Conservation (phyloP, 2,888 invertebrate species). For the Dorcus parallelipipedus region DNA sequence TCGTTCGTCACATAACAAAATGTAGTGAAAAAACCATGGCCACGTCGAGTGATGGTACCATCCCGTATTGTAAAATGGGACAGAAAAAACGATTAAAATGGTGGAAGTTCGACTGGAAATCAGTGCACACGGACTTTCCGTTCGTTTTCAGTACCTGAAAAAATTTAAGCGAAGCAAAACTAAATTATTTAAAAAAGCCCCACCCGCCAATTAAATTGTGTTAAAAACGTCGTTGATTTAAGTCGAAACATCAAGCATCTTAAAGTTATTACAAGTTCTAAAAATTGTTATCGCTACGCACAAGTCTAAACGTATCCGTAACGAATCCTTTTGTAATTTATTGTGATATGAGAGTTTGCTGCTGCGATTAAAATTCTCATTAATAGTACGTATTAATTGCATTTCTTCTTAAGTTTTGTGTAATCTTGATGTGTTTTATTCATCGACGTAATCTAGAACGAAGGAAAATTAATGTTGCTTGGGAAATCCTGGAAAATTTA, state of each 20-base stretch:
- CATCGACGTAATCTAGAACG: too few species aligned
- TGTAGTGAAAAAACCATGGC: conserved; percentile 21
- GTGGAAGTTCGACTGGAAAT: conserved; percentile 41
- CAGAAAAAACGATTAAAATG: conserved; percentile 43
- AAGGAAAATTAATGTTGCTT: too few species aligned
- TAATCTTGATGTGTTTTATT: too few species aligned
- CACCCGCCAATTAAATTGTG: conserved; percentile 8
- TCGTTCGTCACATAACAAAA: conserved; percentile 10
- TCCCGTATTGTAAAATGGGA: conserved; percentile 34
- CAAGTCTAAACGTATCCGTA: conserved; percentile 33
- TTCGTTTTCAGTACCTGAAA: conserved; percentile 38
- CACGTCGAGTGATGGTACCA: conserved; percentile 37
- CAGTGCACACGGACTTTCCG: conserved; percentile 39
- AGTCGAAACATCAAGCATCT: not conserved
- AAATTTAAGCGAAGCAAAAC: not conserved
- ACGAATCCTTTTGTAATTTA: conserved; percentile 17
- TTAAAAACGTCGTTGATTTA: conserved; percentile 17
- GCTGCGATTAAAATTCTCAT: not conserved
- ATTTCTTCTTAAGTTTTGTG: not conserved
- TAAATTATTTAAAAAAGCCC: not conserved
- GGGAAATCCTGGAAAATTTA: too few species aligned
- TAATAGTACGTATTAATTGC: not conserved
- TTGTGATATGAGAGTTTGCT: conserved; percentile 20
- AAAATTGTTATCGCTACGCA: conserved; percentile 24
- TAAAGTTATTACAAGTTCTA: conserved; percentile 1